Evolutionary conservation across 1,140 invertebrate species (phyloP), one percentile per base, ranked within the genome.

Genomic region (Tetragnatha versicolor): DNA sequence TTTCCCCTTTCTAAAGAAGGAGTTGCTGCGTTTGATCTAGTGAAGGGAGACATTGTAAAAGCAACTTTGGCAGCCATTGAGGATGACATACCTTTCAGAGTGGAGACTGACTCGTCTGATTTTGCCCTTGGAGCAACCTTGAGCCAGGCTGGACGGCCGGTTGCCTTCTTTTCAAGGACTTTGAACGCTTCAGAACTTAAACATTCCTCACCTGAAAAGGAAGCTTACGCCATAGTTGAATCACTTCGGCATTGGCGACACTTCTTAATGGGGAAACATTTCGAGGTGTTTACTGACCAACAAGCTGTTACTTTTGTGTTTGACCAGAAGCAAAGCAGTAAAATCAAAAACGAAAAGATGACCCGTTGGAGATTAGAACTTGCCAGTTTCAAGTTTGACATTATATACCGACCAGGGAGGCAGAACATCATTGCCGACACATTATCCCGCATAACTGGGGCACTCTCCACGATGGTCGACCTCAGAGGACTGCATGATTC

Each of bases 271-370:
- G 81, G 81, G 2, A 37, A 60, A 20, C 70, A 82, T 49, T 83
- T 83, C 73, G 47, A 49, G 10, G 22, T 83, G 2, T 81, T 83
- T 17, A 82, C 82, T 14, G 80, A 82, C 47, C 82, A 83, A 66
- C 14, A 51, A 51, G 82, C 79, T 20, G 79, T 83, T 3, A 35
- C 63, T 1, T 81, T 83, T 65, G 83, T 83, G 79, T 82, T 83
- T 70, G 31, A 81, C 53, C n/a, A 20, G 42, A 80, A 80, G 27
- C 25, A 58, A 31, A 33, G 63, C 20, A n/a, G 63, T 22, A 84
- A 83, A 69, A 82, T 84, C 2, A 84, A 83, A 66, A 82, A 82
- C 80, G 78, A 83, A 10, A 83, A 83, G 66, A 51, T 69, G 12
- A 51, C 31, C 25, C 27, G 45, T 45, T 66, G 37, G 63, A 29